Base-by-base conservation (phyloP, 2,888 invertebrate species). In the Tachystola acroxantha region DNA sequence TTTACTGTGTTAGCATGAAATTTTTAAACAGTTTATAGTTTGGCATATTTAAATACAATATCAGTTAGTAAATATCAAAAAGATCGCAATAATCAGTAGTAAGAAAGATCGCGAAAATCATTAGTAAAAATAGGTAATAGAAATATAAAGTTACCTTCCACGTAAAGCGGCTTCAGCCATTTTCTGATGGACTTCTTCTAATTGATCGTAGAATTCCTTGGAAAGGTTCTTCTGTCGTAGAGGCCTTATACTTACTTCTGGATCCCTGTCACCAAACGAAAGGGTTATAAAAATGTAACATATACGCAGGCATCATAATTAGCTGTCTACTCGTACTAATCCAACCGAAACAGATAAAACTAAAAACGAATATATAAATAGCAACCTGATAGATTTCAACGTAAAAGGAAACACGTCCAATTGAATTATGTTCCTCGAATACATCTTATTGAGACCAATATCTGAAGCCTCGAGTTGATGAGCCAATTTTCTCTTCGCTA, bases 391-490 rank as follows among this genome's bases (percentile, higher is more conserved):
- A 1, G 89, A 90, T 32, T 67, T 72, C 0, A 93, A 74, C 10
- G 78, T 78, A 33, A 93, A 88, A 0, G 92, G 91, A 53, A 89
- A 90, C 13, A 90, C 87, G 38, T 92, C 91, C 22, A 94, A 68
- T 6, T 90, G 89, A 40, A 91, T 84, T 10, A 93, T 88, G 49
- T 93, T 94, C 50, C 91, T 89, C 4, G 88, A 78, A 57, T 89
- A 80, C 57, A 94, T 80, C 60, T 93, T 93, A 13, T 88, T 57
- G 10, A 91, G 72, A 1, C 82, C 89, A 2, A 93, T 61, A 46
- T 89, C 88, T 0, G 92, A 92, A 43, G 91, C 93, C 50, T 93
- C 92, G 2, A 93, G 82, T 43, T 92, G 90, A 58, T 91, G 93
- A 0, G 91, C 92, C 20, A 92, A 64, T 64, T 93, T 93, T 26